Conservation (phyloP, 2,797 vertebrate species). For the Toxotes lorentzi region DNA sequence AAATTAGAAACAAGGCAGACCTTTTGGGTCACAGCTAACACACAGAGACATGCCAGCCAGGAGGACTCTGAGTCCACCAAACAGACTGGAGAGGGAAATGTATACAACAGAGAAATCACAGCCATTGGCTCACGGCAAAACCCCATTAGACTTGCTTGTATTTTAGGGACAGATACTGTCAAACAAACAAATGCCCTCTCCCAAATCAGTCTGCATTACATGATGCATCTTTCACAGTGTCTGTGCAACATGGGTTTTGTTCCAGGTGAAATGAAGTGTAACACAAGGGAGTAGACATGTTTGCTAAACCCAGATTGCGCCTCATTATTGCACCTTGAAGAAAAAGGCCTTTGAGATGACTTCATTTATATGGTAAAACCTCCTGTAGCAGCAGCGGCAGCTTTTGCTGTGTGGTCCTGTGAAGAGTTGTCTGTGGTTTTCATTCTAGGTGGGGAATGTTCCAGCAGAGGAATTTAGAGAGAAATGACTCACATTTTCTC, state of each 20-base stretch:
- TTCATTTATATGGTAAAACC: constrained; percentile 60
- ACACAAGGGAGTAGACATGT: constrained; percentile 32
- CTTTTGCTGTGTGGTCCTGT: constrained; percentile 52
- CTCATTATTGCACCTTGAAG: constrained; percentile 58
- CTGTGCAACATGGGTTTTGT: constrained; percentile 31
- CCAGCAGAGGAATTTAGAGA: constrained; percentile 37
- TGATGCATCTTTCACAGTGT: constrained; percentile 33
- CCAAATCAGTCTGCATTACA: constrained; percentile 31
- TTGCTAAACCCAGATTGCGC: constrained; percentile 38
- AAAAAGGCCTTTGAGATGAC: constrained; percentile 51
- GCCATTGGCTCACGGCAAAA: constrained; percentile 48
- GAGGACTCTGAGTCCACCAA: constrained; percentile 44
- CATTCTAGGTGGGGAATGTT: constrained; percentile 29
- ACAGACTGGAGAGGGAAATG: constrained; percentile 59
- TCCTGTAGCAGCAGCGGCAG: constrained; percentile 28
- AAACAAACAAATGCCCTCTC: constrained; percentile 64
- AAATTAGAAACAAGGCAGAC: constrained; percentile 81
- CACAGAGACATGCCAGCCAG: constrained; percentile 61
- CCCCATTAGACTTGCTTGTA: constrained; percentile 60
- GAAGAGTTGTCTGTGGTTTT: constrained; percentile 36
- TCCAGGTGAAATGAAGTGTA: constrained; percentile 52
- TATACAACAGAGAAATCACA: constrained; percentile 70
- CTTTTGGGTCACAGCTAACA: constrained; percentile 69
- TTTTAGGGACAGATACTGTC: constrained; percentile 53
- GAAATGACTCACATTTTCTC: constrained; percentile 41